Base-by-base conservation (phyloP, 2,797 vertebrate species). In the Ataeniobius toweri region DNA sequence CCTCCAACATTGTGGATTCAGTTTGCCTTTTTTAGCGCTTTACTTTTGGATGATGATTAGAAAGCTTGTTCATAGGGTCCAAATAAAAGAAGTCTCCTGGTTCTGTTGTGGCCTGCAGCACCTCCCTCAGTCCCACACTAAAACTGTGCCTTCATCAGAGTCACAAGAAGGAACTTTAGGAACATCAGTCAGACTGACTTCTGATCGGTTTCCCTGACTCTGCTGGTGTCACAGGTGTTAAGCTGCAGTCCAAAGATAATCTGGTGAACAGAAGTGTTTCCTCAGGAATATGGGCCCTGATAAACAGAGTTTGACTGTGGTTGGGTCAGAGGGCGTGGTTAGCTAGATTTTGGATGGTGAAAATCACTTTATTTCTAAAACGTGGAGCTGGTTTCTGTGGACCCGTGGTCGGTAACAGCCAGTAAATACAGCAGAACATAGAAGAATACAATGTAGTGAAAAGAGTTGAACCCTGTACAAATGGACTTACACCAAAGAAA, bases 401-500 rank as follows among this genome's bases (percentile, higher is more conserved):
- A 44, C 70, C 65, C 70, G 0, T 14, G 9, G 59, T 76, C 50
- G 26, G 56, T 73, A 69, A 86, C 31, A 70, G 79, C 76, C 39
- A 50, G 31, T 75, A 74, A 75, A 76, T 77, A 77, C 71, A 86
- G 41, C 50, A 80, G 48, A 80, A 85, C 44, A 81, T 71, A 79
- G n/a, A 48, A 75, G 63, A 83, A 83, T 28, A 70, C 48, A 71
- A 74, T 9, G 48, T 1, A 65, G 53, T 75, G 67, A 80, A 77
- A 56, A 36, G 16, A 86, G 50, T n/a, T 80, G 69, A 87, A 87
- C 89, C 84, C 82, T 87, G 85, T 85, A 86, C 81, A 85, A 73
- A 71, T 79, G 41, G 67, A 67, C 71, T 73, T 55, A 56, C 71
- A 75, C 44, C 36, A 12, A 41, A 73, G 74, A 74, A 71, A 71